Percentiles rank a stretch among this genome's conserved stretches.
These are phyloP conservation scores for Hedychridium roseum DNA, from an alignment of 2,888 invertebrate species.

Conservation along the genomic window DNA sequence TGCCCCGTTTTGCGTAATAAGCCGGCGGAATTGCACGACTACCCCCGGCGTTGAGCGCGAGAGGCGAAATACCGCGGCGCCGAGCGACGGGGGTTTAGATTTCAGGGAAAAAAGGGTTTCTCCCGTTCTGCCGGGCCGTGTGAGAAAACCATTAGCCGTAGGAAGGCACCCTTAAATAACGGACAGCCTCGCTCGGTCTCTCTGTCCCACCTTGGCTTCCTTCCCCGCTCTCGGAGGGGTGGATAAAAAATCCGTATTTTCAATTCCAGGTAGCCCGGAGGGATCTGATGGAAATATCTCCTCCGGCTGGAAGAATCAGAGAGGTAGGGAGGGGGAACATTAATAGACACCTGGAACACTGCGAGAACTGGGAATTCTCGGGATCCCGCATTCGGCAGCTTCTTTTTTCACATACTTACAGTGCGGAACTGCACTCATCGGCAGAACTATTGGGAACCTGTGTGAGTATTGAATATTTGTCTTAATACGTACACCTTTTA, in stretches of 20 bases:
- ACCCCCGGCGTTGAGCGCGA: too few species aligned
- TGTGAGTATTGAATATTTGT: too few species aligned
- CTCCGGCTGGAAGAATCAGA: conserved; percentile 41
- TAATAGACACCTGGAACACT: conserved; percentile 38
- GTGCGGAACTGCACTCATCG: too few species aligned
- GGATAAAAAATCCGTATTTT: conserved; percentile 47
- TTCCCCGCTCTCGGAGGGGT: too few species aligned
- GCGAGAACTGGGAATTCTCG: conserved; percentile 24
- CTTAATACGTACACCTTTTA: too few species aligned
- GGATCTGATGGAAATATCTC: conserved; percentile 46
- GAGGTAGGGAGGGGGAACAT: conserved; percentile 14
- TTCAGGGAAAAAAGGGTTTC: conserved; percentile 45
- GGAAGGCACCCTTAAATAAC: conserved; percentile 54
- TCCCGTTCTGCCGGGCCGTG: conserved; percentile 42
- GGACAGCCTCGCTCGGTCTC: conserved; percentile 41
- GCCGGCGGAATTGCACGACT: conserved; percentile 12
- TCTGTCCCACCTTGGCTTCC: too few species aligned
- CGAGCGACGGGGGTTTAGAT: conserved; percentile 29
- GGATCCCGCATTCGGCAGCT: too few species aligned
- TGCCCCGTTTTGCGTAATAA: conserved; percentile 18
- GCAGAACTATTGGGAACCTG: too few species aligned
- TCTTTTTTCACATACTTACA: too few species aligned
- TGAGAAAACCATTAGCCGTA: conserved; percentile 57
- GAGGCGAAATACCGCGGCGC: conserved; percentile 14
- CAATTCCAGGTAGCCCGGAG: conserved; percentile 50